These are phyloP conservation scores for Parthenolecanium corni DNA, from an alignment of 2,888 invertebrate genomes.

Conservation along the genomic window DNA sequence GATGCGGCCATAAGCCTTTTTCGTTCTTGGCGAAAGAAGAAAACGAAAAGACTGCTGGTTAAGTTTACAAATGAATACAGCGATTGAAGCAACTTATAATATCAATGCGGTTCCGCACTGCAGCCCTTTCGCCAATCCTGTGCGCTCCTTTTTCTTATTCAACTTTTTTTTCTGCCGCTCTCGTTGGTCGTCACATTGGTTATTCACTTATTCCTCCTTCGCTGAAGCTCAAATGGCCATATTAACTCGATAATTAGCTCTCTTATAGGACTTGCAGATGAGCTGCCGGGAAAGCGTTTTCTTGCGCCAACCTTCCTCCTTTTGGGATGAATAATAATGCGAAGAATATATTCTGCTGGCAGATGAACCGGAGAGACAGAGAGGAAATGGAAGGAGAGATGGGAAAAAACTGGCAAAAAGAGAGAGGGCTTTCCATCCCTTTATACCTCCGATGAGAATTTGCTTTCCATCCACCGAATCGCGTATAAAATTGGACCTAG, in stretches of 20 bases:
- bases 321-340: slow-evolving; percentile 29
- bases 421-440: slow-evolving; percentile 22
- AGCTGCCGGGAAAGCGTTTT: too few species aligned
- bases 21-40: slow-evolving; percentile 32
- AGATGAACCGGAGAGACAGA: neutral
- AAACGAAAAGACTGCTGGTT: slow-evolving; percentile 39
- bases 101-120: slow-evolving; percentile 45
- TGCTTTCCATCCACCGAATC: slow-evolving; percentile 1
- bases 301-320: slow-evolving; percentile 3
- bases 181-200: slow-evolving; percentile 36
- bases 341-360: slow-evolving; percentile 7
- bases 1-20: slow-evolving; percentile 37
- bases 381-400: too few species aligned
- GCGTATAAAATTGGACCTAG: slow-evolving; percentile 26
- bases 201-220: slow-evolving; percentile 31
- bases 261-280: slow-evolving; percentile 30
- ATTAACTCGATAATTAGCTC: slow-evolving; percentile 84
- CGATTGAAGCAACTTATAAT: slow-evolving; percentile 60
- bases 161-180: slow-evolving; percentile 32
- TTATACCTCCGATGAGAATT: slow-evolving; percentile 17
- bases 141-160: slow-evolving; percentile 31
- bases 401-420: neutral
- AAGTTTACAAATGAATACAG: slow-evolving; percentile 60
- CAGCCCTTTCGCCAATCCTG: slow-evolving; percentile 33
- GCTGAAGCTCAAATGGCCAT: slow-evolving; percentile 44